phyloP scores from a whole-genome alignment of 2,888 invertebrate genomes.

The Drosophila quasianomalipes region DNA sequence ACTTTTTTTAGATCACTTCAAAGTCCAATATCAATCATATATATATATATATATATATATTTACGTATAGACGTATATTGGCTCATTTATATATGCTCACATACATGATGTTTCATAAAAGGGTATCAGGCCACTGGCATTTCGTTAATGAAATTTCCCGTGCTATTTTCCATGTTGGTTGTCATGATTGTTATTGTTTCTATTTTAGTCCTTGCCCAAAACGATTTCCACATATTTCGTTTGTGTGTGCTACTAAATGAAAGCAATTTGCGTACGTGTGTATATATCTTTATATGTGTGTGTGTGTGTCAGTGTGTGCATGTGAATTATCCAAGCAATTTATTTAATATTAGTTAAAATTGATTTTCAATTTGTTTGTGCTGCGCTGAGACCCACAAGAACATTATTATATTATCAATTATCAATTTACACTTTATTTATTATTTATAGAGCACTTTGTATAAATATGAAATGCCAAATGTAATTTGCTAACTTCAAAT shows the following conservation, averaged over 20 bases:
- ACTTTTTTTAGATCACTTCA: neutral
- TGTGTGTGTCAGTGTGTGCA: neutral
- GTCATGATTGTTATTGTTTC: slow-evolving; percentile 36
- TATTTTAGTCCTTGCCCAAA: slow-evolving; percentile 20
- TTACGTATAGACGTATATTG: neutral
- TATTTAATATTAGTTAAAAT: slow-evolving; percentile 72
- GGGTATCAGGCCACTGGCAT: slow-evolving; percentile 28
- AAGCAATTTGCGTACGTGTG: slow-evolving; percentile 15
- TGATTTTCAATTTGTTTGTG: slow-evolving; percentile 51
- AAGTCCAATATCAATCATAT: neutral
- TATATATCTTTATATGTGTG: neutral
- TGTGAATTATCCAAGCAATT: slow-evolving; percentile 68
- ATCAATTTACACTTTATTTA: slow-evolving; percentile 19
- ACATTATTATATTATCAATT: slow-evolving; percentile 29
- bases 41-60: neutral
- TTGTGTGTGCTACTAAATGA: slow-evolving; percentile 21
- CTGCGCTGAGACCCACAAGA: neutral
- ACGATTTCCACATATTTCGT: slow-evolving; percentile 28
- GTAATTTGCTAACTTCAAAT: neutral
- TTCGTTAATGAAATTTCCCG: neutral
- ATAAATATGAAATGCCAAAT: neutral
- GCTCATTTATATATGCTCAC: neutral
- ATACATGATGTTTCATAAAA: neutral
- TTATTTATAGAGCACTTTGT: neutral
- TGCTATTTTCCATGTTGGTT: slow-evolving; percentile 11